Evolutionary conservation across 1,140 invertebrate genomes (phyloP).

Genomic region (Teleopsis dalmanni): DNA sequence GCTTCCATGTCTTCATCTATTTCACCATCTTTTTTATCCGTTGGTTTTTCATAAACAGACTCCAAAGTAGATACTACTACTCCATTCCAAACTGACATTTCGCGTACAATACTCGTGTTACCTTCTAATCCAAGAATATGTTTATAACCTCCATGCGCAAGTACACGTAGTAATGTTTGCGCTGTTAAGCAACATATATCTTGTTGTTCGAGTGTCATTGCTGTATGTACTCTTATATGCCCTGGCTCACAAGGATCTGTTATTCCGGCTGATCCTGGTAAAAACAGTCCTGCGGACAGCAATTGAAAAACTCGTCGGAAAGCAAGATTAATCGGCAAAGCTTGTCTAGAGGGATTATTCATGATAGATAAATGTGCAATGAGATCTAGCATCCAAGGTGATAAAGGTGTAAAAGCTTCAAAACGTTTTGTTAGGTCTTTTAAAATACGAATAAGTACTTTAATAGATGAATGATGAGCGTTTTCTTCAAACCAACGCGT

Average conservation of each 20-base stretch:
- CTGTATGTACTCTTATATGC: slow-evolving; percentile 81
- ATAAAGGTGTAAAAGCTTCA: slow-evolving; percentile 81
- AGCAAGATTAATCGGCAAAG: slow-evolving; percentile 84
- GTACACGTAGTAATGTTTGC: slow-evolving; percentile 74
- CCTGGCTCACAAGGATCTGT: slow-evolving; percentile 90
- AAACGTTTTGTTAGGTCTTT: slow-evolving; percentile 84
- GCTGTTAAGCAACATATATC: slow-evolving; percentile 89
- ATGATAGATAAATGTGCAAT: slow-evolving; percentile 94
- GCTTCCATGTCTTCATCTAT: slow-evolving; percentile 48
- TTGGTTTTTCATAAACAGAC: slow-evolving; percentile 72
- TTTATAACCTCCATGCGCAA: slow-evolving; percentile 86
- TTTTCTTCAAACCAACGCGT: slow-evolving; percentile 98
- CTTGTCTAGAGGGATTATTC: slow-evolving; percentile 90
- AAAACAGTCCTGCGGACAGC: slow-evolving; percentile 85
- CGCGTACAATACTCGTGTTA: slow-evolving; percentile 65
- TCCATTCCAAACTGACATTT: slow-evolving; percentile 88
- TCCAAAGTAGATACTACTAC: slow-evolving; percentile 88
- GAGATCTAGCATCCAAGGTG: slow-evolving; percentile 94
- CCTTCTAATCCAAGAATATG: slow-evolving; percentile 75
- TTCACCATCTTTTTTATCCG: slow-evolving; percentile 49
- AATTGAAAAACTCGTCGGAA: slow-evolving; percentile 82
- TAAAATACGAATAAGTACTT: slow-evolving; percentile 81
- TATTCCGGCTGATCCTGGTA: slow-evolving; percentile 91
- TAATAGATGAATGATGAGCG: slow-evolving; percentile 94
- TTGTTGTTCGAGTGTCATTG: slow-evolving; percentile 89